These are phyloP conservation scores for Coleophora flavipennella DNA, from an alignment of 2,888 invertebrate genomes.

Conservation along the genomic window DNA sequence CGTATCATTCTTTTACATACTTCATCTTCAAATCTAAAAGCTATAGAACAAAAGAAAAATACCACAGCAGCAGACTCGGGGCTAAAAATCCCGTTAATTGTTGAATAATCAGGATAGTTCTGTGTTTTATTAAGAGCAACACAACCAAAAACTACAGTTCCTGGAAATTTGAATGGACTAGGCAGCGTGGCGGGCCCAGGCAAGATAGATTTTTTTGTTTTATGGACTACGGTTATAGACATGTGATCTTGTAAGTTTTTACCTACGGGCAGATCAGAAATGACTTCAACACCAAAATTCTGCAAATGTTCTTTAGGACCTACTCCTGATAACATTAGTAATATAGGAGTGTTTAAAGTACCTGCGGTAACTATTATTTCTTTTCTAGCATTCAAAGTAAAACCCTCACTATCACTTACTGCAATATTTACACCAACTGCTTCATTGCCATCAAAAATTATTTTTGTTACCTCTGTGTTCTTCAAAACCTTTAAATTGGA, in stretches of 20 bases:
- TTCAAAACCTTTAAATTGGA: constrained; percentile 49
- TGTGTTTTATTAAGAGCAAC: constrained; percentile 40
- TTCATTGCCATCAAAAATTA: constrained; percentile 31
- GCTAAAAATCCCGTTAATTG: constrained; percentile 57
- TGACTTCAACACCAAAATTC: constrained; percentile 32
- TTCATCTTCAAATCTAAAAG: constrained; percentile 38
- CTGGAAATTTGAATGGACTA: constrained; percentile 50
- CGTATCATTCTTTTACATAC: constrained; percentile 49
- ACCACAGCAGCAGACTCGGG: constrained; percentile 49
- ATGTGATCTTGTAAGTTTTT: constrained; percentile 63
- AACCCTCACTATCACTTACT: constrained; percentile 28
- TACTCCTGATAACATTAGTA: constrained; percentile 54
- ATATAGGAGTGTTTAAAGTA: constrained; percentile 44
- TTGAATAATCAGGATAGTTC: constrained; percentile 50
- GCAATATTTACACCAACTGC: constrained; percentile 39
- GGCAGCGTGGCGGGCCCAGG: constrained; percentile 42
- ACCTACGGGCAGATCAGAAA: constrained; percentile 50
- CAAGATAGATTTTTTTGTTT: constrained; percentile 40
- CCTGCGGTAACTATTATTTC: constrained; percentile 56
- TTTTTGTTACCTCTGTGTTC: constrained; percentile 32
- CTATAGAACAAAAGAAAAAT: constrained; percentile 37
- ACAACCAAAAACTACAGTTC: constrained; percentile 58
- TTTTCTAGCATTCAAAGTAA: constrained; percentile 37
- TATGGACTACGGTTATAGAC: constrained; percentile 51
- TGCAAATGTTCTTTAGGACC: constrained; percentile 43